Base-by-base conservation (phyloP, 2,797 vertebrate genomes). In the Oreonectes daqikongensis region DNA sequence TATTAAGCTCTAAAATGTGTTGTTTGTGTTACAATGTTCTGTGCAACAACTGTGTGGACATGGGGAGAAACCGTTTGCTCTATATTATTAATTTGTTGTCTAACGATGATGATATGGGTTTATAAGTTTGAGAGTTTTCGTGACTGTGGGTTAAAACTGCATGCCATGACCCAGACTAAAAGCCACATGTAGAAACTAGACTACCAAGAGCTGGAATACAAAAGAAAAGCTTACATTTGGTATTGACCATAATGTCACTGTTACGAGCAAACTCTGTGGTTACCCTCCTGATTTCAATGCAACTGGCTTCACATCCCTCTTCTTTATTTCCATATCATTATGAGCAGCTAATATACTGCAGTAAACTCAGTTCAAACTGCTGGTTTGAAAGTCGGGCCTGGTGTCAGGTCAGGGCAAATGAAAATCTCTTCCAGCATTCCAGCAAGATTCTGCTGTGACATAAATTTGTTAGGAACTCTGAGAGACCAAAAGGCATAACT, bases 291-390 rank as follows among this genome's bases (percentile, higher is more conserved):
- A 40, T 64, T 50, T 73, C 59, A 64, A 42, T 26, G 8, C 50
- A n/a, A n/a, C n/a, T 24, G 48, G 52, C 35, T 70, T 52, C 18
- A 11, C 30, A 74, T 3, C 50, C n/a, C n/a, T 18, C 35, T 70
- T 63, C 32, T 30, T 35, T 57, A 40, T 57, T 57, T 75, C 61
- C 61, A 64, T 18, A 63, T 14, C 26, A 38, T 53, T 22, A 20
- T 32, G 35, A 66, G 30, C 32, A 32, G 30, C 59, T 30, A 48
- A 66, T 42, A 66, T 22, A 11, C 4, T 4, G 2, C 46, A 48
- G 4, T n/a, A 48, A 18, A 48, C 17, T 48, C 17, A 52, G n/a
- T n/a, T n/a, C n/a, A n/a, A n/a, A n/a, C n/a, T n/a, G n/a, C n/a
- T n/a, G n/a, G n/a, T n/a, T n/a, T n/a, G n/a, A n/a, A n/a, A n/a